Evolutionary conservation across 2,113 vertebrate species (phyloP).

Genomic region (Gracilinanus agilis): DNA sequence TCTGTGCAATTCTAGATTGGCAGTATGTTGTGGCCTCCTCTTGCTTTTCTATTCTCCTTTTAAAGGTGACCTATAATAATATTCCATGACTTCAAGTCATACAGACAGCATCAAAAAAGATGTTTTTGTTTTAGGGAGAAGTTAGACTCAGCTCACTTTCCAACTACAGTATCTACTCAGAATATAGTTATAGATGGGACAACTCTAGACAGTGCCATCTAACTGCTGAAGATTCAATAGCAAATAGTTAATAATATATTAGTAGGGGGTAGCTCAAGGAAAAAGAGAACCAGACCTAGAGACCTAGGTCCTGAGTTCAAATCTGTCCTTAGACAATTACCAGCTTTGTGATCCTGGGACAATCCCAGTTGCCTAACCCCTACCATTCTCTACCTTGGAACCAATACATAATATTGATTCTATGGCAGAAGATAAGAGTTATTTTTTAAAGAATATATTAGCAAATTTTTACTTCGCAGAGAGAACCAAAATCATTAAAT

Average conservation of each 20-base stretch:
- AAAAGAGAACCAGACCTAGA: too few species aligned
- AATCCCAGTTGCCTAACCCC: too few species aligned
- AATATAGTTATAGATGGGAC: background rate
- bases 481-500: background rate
- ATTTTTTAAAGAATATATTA: background rate
- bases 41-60: background rate
- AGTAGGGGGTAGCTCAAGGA: too few species aligned
- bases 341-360: too few species aligned
- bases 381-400: too few species aligned
- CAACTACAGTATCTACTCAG: background rate
- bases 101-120: background rate
- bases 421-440: too few species aligned
- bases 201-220: background rate
- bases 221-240: background rate
- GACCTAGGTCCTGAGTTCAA: too few species aligned
- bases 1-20: background rate
- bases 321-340: too few species aligned
- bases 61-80: background rate
- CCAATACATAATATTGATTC: too few species aligned
- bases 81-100: background rate
- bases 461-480: background rate
- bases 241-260: background rate
- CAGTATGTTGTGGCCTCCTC: background rate
- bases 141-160: background rate
- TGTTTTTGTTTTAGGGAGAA: background rate